Conservation (phyloP, 2,888 invertebrate genomes). For the Melipona bicolor region DNA sequence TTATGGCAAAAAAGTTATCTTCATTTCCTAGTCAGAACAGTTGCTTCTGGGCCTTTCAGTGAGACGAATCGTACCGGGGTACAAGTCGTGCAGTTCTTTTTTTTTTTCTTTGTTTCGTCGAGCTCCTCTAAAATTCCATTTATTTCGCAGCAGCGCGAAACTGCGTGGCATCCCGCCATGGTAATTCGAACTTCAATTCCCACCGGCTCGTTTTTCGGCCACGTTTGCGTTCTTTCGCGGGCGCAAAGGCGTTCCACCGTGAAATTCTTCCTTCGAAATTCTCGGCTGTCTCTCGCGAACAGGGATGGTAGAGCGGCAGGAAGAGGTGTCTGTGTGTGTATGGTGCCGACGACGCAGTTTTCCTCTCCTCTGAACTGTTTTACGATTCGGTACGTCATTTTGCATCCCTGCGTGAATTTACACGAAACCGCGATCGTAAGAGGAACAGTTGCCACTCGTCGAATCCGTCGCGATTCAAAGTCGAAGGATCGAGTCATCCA, state of each 20-base stretch:
- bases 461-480: neutral
- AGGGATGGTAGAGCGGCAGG: too few relatives aligned
- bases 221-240: neutral
- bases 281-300: neutral
- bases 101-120: slow-evolving; percentile 10
- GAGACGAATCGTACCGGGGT: too few relatives aligned
- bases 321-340: too few relatives aligned
- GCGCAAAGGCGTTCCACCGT: slow-evolving; percentile 29
- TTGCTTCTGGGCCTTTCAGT: too few relatives aligned
- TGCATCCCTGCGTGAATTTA: neutral
- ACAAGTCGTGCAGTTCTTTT: neutral
- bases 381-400: neutral
- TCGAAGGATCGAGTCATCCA: neutral
- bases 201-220: slow-evolving; percentile 18
- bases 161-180: slow-evolving; percentile 24
- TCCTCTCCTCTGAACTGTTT: neutral
- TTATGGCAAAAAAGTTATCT: too few relatives aligned
- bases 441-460: neutral
- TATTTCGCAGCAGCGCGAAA: slow-evolving; percentile 29
- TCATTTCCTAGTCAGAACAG: too few relatives aligned
- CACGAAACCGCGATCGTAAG: neutral
- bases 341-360: neutral
- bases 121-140: slow-evolving; percentile 39
- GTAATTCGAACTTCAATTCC: slow-evolving; percentile 57
- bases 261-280: slow-evolving; percentile 47